Evolutionary conservation across 2,888 invertebrate genomes (phyloP).

Genomic region (Brachyopa scutellaris): DNA sequence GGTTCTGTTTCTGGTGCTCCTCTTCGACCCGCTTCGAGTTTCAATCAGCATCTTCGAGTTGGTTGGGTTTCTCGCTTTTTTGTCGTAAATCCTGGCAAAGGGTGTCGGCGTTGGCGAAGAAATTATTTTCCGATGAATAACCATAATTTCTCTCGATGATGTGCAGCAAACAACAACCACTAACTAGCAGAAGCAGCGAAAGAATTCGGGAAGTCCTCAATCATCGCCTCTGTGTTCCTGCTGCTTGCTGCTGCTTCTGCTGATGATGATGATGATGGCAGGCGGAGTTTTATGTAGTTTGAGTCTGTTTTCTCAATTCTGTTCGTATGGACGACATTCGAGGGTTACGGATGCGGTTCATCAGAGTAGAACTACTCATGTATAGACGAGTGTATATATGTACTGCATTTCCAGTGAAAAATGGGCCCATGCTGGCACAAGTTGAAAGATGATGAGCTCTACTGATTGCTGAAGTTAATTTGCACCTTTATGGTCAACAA

Average conservation of each 20-base stretch:
- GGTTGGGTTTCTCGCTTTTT: neutral
- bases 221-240: constrained; percentile 1
- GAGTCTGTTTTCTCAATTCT: neutral
- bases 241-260: neutral
- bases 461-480: constrained; percentile 30
- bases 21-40: neutral
- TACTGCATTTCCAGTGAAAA: neutral
- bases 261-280: constrained; percentile 17
- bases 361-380: neutral
- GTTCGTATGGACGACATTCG: constrained; percentile 11
- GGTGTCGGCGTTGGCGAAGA: constrained; percentile 33
- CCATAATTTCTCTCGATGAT: constrained; percentile 27
- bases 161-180: neutral
- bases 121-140: constrained; percentile 37
- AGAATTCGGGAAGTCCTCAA: constrained; percentile 3
- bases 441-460: constrained; percentile 18
- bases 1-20: neutral
- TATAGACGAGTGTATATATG: too few species aligned
- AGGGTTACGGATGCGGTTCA: neutral
- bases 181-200: constrained; percentile 1
- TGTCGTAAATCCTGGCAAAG: constrained; percentile 13
- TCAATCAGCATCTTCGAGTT: neutral
- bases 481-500: constrained; percentile 45
- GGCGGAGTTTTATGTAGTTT: neutral
- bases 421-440: neutral